Evolutionary conservation across 2,888 invertebrate species (phyloP), one percentile per base, ranked within the genome.

Genomic region (Platycnemis pennipes): DNA sequence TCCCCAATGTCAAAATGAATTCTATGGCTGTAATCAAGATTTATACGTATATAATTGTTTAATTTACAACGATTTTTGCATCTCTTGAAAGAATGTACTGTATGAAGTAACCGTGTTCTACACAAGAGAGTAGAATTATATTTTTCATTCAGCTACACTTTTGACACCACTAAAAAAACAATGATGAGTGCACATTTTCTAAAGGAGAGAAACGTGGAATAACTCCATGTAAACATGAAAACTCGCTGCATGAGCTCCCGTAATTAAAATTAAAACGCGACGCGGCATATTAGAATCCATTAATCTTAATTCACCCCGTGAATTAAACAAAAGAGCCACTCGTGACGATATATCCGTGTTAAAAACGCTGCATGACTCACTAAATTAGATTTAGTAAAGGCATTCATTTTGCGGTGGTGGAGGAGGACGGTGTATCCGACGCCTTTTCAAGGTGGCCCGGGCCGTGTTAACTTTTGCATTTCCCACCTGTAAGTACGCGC

Each of bases 301-400:
- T 56, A 22, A 91, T 69, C 91, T 63, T 69, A 42, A 69, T 91
- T 91, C 13, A 37, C 16, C 77, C 11, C 42, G 44, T 44, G 69
- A n/a, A n/a, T 89, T 49, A 37, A 37, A 37, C 77, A 77, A 89
- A 37, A 89, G 19, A 26, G n/a, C 91, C 91, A 44, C 91, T 91
- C 69, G 44, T 56, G 63, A 91, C 91, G 63, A 22, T 91, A 91
- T 44, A 91, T 69, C 63, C 91, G 69, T 37, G 56, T 91, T 63
- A 91, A 91, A 91, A 56, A 91, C 26, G 31, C 16, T 56, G 63
- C 44, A 63, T 44, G 56, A 37, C 13, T 26, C 89, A 44, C 56
- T 56, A 45, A 91, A 91, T 91, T 63, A 91, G 91, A 91, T 91
- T 91, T 91, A 91, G 63, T 63, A 44, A 91, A 69, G 91, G 91